These are phyloP conservation scores for Notiomystis cincta DNA, from an alignment of 2,113 vertebrate genomes.

Conservation along the genomic window DNA sequence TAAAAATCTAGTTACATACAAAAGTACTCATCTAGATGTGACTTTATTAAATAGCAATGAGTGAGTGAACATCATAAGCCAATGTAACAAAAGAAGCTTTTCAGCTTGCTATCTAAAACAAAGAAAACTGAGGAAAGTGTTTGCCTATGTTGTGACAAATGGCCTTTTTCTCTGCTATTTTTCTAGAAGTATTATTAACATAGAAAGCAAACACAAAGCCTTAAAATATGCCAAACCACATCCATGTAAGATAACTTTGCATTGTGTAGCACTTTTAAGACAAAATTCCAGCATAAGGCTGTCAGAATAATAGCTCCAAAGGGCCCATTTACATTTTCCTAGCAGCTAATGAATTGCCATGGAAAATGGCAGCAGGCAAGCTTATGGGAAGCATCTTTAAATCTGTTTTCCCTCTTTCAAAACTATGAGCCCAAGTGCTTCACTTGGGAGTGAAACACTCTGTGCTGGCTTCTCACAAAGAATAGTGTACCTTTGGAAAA, in stretches of 20 bases:
- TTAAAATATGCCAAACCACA: not conserved
- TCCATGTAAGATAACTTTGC: not conserved
- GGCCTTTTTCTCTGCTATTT: not conserved
- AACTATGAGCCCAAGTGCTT: not conserved
- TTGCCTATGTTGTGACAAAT: not conserved
- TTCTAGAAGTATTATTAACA: not conserved
- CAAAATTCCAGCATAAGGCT: conserved; percentile 21
- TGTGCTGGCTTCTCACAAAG: not conserved
- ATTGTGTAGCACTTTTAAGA: not conserved
- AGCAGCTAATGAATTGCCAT: conserved; percentile 18
- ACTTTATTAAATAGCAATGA: not conserved
- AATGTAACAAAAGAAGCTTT: not conserved
- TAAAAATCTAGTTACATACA: not conserved
- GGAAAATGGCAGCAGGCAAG: conserved; percentile 19
- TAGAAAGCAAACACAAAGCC: not conserved
- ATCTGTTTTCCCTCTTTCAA: not conserved
- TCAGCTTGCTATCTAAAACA: not conserved
- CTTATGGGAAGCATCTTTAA: conserved; percentile 13
- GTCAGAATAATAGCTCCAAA: conserved; percentile 33
- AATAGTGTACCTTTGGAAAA: not conserved
- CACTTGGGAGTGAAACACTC: not conserved
- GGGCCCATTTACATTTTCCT: not conserved
- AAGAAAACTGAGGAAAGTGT: not conserved
- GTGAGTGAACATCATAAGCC: not conserved
- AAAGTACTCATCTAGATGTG: not conserved